phyloP scores from a whole-genome alignment of 2,888 invertebrate species.

The Ichneumoninae sp. region DNA sequence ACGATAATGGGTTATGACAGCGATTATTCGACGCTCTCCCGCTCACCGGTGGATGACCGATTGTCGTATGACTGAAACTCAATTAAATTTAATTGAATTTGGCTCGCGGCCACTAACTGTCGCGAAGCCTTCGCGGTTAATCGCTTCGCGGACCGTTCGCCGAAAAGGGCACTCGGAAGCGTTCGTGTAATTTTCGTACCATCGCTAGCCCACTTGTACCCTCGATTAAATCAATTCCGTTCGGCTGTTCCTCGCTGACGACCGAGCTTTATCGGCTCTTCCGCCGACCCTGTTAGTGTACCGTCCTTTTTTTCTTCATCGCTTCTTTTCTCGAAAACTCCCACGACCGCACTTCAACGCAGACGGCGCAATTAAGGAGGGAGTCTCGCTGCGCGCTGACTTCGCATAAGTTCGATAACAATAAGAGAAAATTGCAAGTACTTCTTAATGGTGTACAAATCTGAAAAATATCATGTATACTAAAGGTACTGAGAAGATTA shows the following conservation, averaged over 20 bases:
- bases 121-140: conserved; percentile 7
- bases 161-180: not conserved
- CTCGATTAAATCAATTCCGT: conserved; percentile 11
- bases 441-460: too few relatives aligned
- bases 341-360: not conserved
- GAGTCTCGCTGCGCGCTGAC: too few relatives aligned
- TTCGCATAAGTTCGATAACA: too few relatives aligned
- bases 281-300: not conserved
- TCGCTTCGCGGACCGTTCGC: conserved; percentile 2
- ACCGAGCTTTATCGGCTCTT: not conserved
- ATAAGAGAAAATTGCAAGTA: too few relatives aligned
- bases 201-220: conserved; percentile 28
- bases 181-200: conserved; percentile 14
- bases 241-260: too few relatives aligned
- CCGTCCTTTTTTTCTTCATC: not conserved
- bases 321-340: not conserved
- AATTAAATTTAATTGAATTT: conserved; percentile 12
- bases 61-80: not conserved
- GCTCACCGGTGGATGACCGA: conserved; percentile 2
- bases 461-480: too few relatives aligned
- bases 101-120: not conserved
- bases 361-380: not conserved
- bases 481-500: too few relatives aligned
- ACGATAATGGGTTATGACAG: conserved; percentile 3
- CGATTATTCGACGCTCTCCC: conserved; percentile 7